Base-by-base conservation (phyloP, 2,113 vertebrate species). In the Sminthopsis crassicaudata region DNA sequence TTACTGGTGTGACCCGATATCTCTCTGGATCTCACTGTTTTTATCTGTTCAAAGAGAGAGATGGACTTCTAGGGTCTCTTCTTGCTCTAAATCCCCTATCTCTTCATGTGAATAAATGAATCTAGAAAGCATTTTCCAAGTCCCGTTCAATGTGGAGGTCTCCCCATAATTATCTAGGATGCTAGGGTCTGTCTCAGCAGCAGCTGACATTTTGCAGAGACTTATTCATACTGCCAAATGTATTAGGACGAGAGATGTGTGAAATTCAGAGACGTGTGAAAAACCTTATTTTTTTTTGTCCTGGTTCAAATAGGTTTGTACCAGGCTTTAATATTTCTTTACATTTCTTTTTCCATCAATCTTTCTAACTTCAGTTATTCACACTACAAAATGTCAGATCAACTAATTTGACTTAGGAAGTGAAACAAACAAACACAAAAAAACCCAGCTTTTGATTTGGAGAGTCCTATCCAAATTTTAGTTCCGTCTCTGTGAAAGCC, bases 101-200 rank as follows among this genome's bases (percentile, higher is more conserved):
- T n/a, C n/a, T 84, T 42, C 67, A 42, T 42, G n/a, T 84, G 67
- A 84, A 42, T 42, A 84, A 84, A 42, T 84, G n/a, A 84, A 92
- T 76, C 89, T 53, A 93, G 90, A 94, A 95, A 93, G 94, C 91
- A 54, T 46, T 94, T 94, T 97, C 93, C 67, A 94, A 91, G 90
- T 94, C 93, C 84, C 96, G 94, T 94, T 96, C 46, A 53, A 92
- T 94, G 90, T 93, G 90, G 92, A 94, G 92, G 92, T 96, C 94
- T 91, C 95, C 90, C 95, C 53, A 1, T 96, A 93, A 96, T 96
- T 96, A 97, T 90, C 93, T 84, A 91, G 90, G 89, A 96, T 89
- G 93, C 93, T 92, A 57, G 94, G 93, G 53, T 96, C 92, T 91
- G 96, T 94, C 96, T 91, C 90, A 67, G 95, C 95, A 94, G 93